A percentile compares a stretch with the other conserved stretches of the same genome.
Conservation (phyloP, 64 coral and sea anemone species). For the Actinia tenebrosa region DNA sequence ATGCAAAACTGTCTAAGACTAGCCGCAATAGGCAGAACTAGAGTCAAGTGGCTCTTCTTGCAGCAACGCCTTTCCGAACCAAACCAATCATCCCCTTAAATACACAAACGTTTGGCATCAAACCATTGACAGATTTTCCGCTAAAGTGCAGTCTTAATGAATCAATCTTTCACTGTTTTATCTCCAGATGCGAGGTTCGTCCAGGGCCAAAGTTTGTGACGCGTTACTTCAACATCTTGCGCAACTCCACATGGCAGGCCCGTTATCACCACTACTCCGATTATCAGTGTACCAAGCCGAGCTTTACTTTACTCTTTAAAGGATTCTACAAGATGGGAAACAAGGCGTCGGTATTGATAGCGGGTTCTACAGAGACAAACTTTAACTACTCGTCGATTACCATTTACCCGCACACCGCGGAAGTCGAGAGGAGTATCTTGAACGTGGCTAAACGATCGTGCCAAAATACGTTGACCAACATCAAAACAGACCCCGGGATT, state of each 20-base stretch:
- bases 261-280: conserved; percentile 66
- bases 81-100: background rate
- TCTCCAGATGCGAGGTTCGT: conserved; percentile 76
- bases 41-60: background rate
- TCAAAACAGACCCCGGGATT: conserved; percentile 18
- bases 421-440: conserved; percentile 29
- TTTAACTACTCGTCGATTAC: conserved; percentile 72
- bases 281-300: conserved; percentile 56
- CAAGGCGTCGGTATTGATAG: background rate
- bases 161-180: conserved; percentile 20
- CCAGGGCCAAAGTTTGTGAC: conserved; percentile 84
- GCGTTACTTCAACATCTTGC: conserved; percentile 59
- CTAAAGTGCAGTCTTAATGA: background rate
- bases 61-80: background rate
- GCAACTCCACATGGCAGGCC: conserved; percentile 67
- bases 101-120: background rate
- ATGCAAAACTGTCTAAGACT: background rate
- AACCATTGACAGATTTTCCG: background rate
- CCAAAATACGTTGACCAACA: conserved; percentile 28
- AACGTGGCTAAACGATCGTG: conserved; percentile 47
- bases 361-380: conserved; percentile 31
- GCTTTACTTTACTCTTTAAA: conserved; percentile 48
- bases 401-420: conserved; percentile 41
- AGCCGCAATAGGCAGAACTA: background rate
- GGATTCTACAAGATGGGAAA: conserved; percentile 37